Evolutionary conservation across 2,888 invertebrate genomes (phyloP).

Genomic region (Syrista parreyssii): DNA sequence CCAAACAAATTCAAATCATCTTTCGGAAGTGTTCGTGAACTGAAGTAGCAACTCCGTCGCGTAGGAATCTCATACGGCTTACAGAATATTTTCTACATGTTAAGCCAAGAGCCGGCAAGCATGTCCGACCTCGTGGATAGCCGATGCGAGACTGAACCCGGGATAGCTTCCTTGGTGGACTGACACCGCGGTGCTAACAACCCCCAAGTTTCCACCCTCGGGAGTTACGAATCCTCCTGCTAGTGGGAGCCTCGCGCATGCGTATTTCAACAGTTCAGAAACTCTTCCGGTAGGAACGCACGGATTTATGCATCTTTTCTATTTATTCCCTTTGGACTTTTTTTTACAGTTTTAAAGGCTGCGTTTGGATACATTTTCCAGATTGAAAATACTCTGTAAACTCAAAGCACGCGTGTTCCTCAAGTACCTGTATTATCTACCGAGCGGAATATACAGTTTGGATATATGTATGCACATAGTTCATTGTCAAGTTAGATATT

Average conservation of each 20-base stretch:
- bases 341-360: neutral
- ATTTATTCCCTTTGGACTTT: neutral
- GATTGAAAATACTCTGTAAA: neutral
- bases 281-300: neutral
- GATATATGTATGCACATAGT: neutral
- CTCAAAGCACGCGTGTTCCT: neutral
- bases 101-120: conserved; percentile 29
- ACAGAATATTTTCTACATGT: conserved; percentile 41
- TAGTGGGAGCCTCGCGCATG: neutral
- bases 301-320: neutral
- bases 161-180: conserved; percentile 24
- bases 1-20: neutral
- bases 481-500: neutral
- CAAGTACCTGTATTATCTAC: neutral
- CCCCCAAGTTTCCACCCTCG: conserved; percentile 32
- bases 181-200: conserved; percentile 28
- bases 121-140: conserved; percentile 47
- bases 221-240: conserved; percentile 4
- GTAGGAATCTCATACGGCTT: conserved; percentile 8
- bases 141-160: conserved; percentile 49
- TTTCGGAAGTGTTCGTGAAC: neutral
- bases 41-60: neutral
- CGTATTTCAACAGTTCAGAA: neutral
- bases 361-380: neutral
- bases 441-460: neutral